Evolutionary conservation across 2,797 vertebrate genomes (phyloP), one percentile per base, ranked within the genome.

Genomic region (Melanotaenia parkinsoni): DNA sequence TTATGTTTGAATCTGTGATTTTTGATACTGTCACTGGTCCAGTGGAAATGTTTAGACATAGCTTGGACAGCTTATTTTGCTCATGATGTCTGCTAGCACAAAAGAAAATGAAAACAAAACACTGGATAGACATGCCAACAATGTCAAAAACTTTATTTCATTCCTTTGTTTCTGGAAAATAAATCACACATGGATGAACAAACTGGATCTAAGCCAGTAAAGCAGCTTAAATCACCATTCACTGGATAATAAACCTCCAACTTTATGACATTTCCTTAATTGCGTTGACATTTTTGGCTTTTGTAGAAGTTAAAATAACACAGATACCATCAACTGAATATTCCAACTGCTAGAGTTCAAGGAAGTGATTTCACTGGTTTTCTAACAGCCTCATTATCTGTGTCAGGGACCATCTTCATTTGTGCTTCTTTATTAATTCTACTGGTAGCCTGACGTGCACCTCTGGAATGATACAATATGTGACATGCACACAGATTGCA

Each of bases 1-100:
- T 33, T 47, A 28, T 38, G 68, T 63, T 63, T 38, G 68, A 70
- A 61, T 61, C 45, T 70, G 58, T 35, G 58, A 70, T 70, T 62
- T 30, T 60, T 69, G 43, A 67, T 47, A 18, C 51, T 63, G 61
- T 59, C 56, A 66, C 33, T 16, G 45, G 28, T 54, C 3, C 40
- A 40, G 62, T 72, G 62, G 70, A 40, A 59, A 65, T 51, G 62
- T 51, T 65, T 12, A 22, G 40, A 33, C 20, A 32, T 73, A 35
- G 28, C 22, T n/a, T 65, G 64, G 70, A 33, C 62, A 40, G 56
- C 62, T 65, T 58, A 51, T 64, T 72, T 37, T 50, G 4, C 40
- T 64, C 53, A 11, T 24, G 30, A 61, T 20, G 22, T 35, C 32
- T 62, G 30, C 18, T 11, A 43, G 50, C 9, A 12, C 14, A 6